Evolutionary conservation across 2,888 invertebrate species (phyloP).

Genomic region (Linhomoeus sp.): DNA sequence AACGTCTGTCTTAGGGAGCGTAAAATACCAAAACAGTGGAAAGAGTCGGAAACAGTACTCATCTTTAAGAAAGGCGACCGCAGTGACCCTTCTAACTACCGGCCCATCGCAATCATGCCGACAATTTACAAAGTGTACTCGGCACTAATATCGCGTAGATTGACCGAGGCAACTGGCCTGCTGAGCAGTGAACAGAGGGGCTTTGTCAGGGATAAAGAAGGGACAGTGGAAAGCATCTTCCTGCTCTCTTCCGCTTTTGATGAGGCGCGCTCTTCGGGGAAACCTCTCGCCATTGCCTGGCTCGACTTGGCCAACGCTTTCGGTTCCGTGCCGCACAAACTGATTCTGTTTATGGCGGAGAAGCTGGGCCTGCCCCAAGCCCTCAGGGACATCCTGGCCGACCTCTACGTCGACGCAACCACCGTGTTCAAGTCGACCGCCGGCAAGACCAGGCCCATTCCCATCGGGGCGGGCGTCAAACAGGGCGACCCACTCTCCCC

Average conservation of each 20-base stretch:
- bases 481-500: neutral
- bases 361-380: neutral
- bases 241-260: slow-evolving; percentile 6
- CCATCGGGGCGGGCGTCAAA: neutral
- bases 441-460: neutral
- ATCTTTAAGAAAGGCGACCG: slow-evolving; percentile 16
- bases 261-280: slow-evolving; percentile 2
- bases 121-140: slow-evolving; percentile 13
- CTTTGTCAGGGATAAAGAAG: slow-evolving; percentile 22
- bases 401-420: neutral
- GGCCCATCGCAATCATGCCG: slow-evolving; percentile 11
- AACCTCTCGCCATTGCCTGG: slow-evolving; percentile 20
- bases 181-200: slow-evolving; percentile 22
- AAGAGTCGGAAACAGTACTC: slow-evolving; percentile 10
- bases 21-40: slow-evolving; percentile 9
- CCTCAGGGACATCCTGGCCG: neutral
- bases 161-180: slow-evolving; percentile 9
- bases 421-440: neutral
- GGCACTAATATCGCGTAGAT: neutral
- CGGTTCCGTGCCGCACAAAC: neutral
- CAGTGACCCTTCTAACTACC: slow-evolving; percentile 15
- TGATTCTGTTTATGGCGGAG: neutral
- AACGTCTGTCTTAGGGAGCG: neutral
- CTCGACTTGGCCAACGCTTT: slow-evolving; percentile 19
- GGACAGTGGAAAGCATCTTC: slow-evolving; percentile 9